Base-by-base conservation (phyloP, 2,113 vertebrate species). In the Ailuropoda melanoleuca region DNA sequence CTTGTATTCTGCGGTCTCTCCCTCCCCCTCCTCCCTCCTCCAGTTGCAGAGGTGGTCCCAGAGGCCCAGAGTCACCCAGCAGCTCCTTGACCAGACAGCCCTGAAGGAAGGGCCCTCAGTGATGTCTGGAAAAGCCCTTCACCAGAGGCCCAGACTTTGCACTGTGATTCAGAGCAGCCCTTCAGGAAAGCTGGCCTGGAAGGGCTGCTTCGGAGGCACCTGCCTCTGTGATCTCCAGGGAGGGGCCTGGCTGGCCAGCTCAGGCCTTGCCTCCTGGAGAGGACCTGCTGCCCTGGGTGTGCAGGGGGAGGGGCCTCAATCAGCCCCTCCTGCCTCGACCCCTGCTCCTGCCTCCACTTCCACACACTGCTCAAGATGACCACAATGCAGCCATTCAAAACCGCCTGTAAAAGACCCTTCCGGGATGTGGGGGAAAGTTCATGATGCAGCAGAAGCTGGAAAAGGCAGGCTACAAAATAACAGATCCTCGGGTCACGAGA, bases 311-410 rank as follows among this genome's bases (percentile, higher is more conserved):
- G 8, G 60, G 12, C 68, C 29, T 14, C 89, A 48, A 4, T 39
- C 81, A 48, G 8, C 0, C 1, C 9, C 23, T 31, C 15, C 4
- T 0, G 26, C n/a, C 0, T 0, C 0, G 2, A 1, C 24, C 15
- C 6, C 43, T n/a, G 78, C 4, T 23, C 58, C 70, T 15, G 10
- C 50, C 24, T 2, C 7, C 17, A 0, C n/a, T 21, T 48, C 46
- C 34, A 8, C 31, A 31, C 5, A 17, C n/a, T 37, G 24, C 64
- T 31, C 53, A 18, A 60, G 24, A 3, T 0, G 0, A 4, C 24
- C 17, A 15, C n/a, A 26, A 46, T 43, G 43, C n/a, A 3, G 84
- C 80, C 77, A 50, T 56, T 74, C 58, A 83, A n/a, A 66, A 66
- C 75, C 17, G 1, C 1, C 9, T 26, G 60, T 48, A 4, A 56